phyloP scores from a whole-genome alignment of 2,113 vertebrate genomes.

The Spea bombifrons region DNA sequence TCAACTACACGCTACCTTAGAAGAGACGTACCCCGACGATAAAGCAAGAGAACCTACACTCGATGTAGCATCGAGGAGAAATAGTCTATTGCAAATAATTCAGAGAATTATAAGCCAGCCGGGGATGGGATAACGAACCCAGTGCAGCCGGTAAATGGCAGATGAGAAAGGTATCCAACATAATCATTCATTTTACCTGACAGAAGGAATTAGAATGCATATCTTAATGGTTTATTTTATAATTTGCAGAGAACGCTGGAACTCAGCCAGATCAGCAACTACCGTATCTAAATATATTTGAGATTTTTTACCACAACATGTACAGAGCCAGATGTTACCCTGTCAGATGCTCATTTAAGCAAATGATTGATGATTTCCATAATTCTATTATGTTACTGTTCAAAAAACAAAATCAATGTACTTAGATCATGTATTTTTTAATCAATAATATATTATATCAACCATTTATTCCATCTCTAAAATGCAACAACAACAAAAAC shows the following conservation, averaged over 20 bases:
- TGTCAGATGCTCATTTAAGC: not conserved
- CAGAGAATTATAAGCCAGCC: not conserved
- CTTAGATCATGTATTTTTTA: not conserved
- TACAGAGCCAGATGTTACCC: not conserved
- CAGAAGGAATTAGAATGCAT: not conserved
- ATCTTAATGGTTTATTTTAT: not conserved
- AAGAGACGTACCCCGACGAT: not conserved
- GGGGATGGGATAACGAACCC: not conserved
- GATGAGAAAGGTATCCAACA: not conserved
- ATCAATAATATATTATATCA: not conserved
- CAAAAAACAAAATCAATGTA: conserved; percentile 2
- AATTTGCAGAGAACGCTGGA: not conserved
- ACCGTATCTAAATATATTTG: not conserved
- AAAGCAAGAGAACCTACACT: not conserved
- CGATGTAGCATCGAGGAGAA: not conserved
- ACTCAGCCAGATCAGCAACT: not conserved
- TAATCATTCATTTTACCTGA: not conserved
- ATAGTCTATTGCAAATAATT: not conserved
- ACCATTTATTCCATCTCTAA: too few species aligned
- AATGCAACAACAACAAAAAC: too few species aligned
- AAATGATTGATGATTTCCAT: not conserved
- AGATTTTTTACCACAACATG: not conserved
- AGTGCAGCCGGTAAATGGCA: not conserved
- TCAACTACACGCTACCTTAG: too few species aligned
- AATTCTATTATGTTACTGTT: not conserved